These are phyloP conservation scores for Bucco capensis DNA, from an alignment of 2,113 vertebrate genomes.

Conservation along the genomic window DNA sequence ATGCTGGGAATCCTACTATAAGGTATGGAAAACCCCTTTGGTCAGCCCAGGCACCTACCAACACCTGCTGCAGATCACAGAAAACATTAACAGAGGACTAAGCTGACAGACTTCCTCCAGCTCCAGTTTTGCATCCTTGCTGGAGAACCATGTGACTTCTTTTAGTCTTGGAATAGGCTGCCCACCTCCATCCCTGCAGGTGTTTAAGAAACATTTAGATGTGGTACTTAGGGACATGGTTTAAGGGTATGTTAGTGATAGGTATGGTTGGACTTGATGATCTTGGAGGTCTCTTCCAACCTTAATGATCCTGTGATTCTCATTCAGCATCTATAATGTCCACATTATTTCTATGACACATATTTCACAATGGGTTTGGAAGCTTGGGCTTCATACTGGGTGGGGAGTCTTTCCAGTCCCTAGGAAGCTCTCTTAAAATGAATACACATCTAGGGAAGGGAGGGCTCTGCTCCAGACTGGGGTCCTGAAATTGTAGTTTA, in stretches of 20 bases:
- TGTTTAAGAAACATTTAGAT: too few relatives aligned
- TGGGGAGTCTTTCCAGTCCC: background rate
- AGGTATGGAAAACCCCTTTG: too few relatives aligned
- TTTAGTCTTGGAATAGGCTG: too few relatives aligned
- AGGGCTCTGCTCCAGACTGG: background rate
- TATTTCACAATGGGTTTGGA: background rate
- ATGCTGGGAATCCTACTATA: too few relatives aligned
- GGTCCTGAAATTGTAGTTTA: background rate
- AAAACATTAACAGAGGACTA: background rate
- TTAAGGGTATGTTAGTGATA: too few relatives aligned
- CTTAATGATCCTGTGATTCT: too few relatives aligned
- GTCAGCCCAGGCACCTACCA: background rate
- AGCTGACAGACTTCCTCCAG: background rate
- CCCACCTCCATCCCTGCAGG: too few relatives aligned
- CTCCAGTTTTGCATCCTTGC: background rate
- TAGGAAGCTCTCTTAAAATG: background rate
- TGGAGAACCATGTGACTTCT: background rate
- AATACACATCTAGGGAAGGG: background rate
- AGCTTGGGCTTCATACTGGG: background rate
- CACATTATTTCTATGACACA: background rate
- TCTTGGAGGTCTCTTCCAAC: too few relatives aligned
- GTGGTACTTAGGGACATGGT: too few relatives aligned
- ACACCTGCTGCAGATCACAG: background rate
- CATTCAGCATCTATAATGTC: background rate
- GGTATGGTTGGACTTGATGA: too few relatives aligned